Conservation (phyloP, 2,113 vertebrate genomes). For the Ailurus styani region DNA sequence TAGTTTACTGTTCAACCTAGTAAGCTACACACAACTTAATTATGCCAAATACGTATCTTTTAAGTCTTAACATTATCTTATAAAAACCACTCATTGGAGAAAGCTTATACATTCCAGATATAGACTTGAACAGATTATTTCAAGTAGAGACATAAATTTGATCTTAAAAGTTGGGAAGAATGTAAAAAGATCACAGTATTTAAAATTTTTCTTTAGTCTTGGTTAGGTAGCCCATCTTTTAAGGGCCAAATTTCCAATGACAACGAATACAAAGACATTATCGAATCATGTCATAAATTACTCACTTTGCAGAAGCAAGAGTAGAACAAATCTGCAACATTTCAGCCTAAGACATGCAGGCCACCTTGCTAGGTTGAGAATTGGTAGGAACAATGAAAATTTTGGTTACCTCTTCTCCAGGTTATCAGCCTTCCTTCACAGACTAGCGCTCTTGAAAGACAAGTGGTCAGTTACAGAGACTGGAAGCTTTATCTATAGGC, state of each 20-base stretch:
- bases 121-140: conserved; percentile 23
- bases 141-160: not conserved
- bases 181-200: not conserved
- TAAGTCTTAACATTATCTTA: not conserved
- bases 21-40: not conserved
- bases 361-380: not conserved
- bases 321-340: not conserved
- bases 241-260: conserved; percentile 16
- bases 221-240: not conserved
- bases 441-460: conserved; percentile 51
- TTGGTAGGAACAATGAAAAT: conserved; percentile 34
- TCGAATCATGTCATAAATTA: not conserved
- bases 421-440: conserved; percentile 55
- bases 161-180: conserved; percentile 7
- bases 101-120: not conserved
- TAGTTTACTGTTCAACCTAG: conserved; percentile 18
- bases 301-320: not conserved
- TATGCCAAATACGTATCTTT: conserved; percentile 14
- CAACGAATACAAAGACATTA: not conserved
- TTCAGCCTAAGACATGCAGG: not conserved
- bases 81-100: conserved; percentile 6
- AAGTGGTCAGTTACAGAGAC: not conserved
- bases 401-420: conserved; percentile 68
- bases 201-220: not conserved
- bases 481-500: conserved; percentile 51